Base-by-base conservation (phyloP, 2,797 vertebrate species). In the Lepilemur ruficaudatus region DNA sequence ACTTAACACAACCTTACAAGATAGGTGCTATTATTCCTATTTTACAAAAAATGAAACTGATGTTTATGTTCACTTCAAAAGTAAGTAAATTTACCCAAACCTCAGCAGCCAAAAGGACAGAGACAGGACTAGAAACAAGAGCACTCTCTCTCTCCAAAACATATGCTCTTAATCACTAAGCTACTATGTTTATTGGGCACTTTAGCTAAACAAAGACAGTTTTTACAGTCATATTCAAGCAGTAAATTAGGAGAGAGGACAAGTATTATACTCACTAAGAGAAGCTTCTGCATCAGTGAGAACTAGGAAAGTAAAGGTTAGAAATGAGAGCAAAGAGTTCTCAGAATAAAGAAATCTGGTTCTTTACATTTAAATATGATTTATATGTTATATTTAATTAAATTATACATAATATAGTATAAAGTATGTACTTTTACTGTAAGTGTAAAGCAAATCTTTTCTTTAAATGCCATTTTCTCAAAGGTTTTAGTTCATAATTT, bases 201-300 rank as follows among this genome's bases (percentile, higher is more conserved):
- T 82, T 63, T 57, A 83, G 75, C 43, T 72, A 83, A 91, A 91
- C 41, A 67, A 87, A 90, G 32, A 76, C 30, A 41, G 18, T n/a
- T 70, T 86, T 94, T 65, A 67, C 17, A 80, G n/a, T 80, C 76
- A 79, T 28, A 93, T 72, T 85, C 48, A 92, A 83, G n/a, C 72
- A 95, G 72, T 52, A 84, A 76, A 96, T 70, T 6, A 87, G 65
- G 50, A 94, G 18, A 57, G 5, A 93, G 30, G 38, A n/a, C 79
- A 91, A 79, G 41, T 65, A 65, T 65, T 32, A 50, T 30, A 70
- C 50, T 91, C 70, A 81, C 80, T 65, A 76, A 86, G 52, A 81
- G 69, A 95, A 86, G n/a, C 13, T 88, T 96, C 55, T 91, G 32
- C 41, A 92, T 32, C 30, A 89, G 43, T 67, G 81, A 96, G 57